A percentile compares a stretch with the other conserved stretches of the same genome.
These are phyloP conservation scores for Isurus oxyrinchus DNA, from an alignment of 2,113 vertebrate species.

Conservation along the genomic window DNA sequence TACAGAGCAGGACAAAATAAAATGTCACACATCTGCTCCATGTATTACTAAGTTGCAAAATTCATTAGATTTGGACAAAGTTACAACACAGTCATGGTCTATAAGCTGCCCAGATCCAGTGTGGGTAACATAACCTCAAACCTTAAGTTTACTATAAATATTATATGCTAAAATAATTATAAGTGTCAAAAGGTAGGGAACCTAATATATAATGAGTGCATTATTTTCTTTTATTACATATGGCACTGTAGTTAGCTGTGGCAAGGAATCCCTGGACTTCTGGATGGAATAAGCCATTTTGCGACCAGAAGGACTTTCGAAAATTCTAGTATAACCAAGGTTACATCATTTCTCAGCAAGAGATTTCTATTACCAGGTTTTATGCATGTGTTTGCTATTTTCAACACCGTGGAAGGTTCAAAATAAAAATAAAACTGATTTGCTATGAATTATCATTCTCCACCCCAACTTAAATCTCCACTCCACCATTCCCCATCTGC, in stretches of 20 bases:
- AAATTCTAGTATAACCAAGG: neutral
- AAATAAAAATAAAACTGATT: neutral
- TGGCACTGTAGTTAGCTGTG: neutral
- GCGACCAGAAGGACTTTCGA: neutral
- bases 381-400: neutral
- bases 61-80: neutral
- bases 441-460: neutral
- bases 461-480: neutral
- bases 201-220: neutral
- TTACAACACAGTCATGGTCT: neutral
- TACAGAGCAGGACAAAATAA: neutral
- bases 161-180: neutral
- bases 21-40: neutral
- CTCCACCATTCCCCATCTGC: neutral
- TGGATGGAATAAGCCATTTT: neutral
- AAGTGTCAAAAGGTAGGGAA: neutral
- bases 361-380: neutral
- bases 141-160: neutral
- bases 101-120: neutral
- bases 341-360: neutral
- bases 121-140: neutral
- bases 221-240: neutral
- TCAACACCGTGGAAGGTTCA: neutral
- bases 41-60: conserved; percentile 5
- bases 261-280: neutral